phyloP scores from a whole-genome alignment of 2,888 invertebrate species.

The Resseliella maxima region DNA sequence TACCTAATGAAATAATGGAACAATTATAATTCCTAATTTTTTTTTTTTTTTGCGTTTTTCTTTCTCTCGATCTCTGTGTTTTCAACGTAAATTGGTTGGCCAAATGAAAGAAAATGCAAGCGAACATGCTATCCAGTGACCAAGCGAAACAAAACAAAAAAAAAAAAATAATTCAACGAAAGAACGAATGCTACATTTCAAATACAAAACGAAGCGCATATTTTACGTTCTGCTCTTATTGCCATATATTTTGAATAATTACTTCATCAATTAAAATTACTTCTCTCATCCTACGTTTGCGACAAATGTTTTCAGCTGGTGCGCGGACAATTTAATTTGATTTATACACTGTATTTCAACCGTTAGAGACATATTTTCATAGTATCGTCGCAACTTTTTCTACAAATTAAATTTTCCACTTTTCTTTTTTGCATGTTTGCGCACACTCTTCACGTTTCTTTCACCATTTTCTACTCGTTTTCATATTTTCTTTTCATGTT shows the following conservation, averaged over 20 bases:
- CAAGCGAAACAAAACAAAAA: background rate
- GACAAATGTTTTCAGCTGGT: background rate
- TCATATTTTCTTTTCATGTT: background rate
- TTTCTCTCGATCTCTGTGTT: background rate
- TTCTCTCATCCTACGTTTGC: background rate
- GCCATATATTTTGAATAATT: conserved; percentile 9
- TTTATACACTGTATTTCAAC: conserved; percentile 15
- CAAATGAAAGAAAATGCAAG: too few species aligned
- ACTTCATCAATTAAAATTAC: conserved; percentile 33
- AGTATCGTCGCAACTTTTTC: background rate
- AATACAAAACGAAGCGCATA: background rate
- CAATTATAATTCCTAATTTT: background rate
- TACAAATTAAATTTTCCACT: background rate
- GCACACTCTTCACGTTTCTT: background rate
- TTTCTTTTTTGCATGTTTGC: background rate
- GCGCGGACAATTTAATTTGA: conserved; percentile 9
- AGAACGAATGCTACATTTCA: background rate
- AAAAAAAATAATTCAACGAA: background rate
- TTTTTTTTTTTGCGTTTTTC: background rate
- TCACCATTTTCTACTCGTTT: background rate
- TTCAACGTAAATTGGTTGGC: too few species aligned
- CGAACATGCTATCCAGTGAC: background rate
- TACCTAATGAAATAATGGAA: conserved; percentile 23
- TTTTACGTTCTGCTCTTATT: background rate
- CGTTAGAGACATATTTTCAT: conserved; percentile 22